Conservation (phyloP, 2,113 vertebrate species). For the Telmatochromis sp. region DNA sequence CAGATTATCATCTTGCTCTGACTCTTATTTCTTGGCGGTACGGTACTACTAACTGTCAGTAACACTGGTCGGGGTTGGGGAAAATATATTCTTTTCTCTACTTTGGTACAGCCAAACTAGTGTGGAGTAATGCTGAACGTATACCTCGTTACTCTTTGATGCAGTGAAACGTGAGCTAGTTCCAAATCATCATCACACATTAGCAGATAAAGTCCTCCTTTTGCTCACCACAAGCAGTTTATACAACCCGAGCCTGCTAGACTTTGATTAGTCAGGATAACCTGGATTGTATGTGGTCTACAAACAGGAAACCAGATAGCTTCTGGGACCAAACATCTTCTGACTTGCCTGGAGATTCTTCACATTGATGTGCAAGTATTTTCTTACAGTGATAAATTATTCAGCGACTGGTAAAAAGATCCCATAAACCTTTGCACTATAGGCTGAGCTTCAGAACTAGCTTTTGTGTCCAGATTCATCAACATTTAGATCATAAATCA, state of each 20-base stretch:
- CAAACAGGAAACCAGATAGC: neutral
- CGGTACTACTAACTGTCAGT: accelerated
- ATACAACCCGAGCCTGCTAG: accelerated
- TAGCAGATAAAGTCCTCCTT: neutral
- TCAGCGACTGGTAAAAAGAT: neutral
- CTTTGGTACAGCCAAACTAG: neutral
- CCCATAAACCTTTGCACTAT: neutral
- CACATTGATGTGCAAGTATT: neutral
- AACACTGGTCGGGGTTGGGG: accelerated
- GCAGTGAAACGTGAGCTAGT: neutral
- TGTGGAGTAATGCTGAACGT: neutral
- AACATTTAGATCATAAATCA: neutral
- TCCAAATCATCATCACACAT: neutral
- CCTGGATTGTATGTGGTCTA: neutral
- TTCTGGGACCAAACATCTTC: neutral
- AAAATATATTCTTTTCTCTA: neutral
- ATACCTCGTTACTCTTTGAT: neutral
- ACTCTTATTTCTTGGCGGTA: accelerated
- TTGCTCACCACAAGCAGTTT: neutral
- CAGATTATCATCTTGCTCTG: neutral
- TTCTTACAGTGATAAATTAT: neutral
- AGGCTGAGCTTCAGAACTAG: neutral
- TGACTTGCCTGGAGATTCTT: neutral
- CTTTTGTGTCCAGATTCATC: neutral
- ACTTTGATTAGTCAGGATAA: neutral